Evolutionary conservation across 2,113 vertebrate genomes (phyloP).

Genomic region (Paradoxurus hermaphroditus): DNA sequence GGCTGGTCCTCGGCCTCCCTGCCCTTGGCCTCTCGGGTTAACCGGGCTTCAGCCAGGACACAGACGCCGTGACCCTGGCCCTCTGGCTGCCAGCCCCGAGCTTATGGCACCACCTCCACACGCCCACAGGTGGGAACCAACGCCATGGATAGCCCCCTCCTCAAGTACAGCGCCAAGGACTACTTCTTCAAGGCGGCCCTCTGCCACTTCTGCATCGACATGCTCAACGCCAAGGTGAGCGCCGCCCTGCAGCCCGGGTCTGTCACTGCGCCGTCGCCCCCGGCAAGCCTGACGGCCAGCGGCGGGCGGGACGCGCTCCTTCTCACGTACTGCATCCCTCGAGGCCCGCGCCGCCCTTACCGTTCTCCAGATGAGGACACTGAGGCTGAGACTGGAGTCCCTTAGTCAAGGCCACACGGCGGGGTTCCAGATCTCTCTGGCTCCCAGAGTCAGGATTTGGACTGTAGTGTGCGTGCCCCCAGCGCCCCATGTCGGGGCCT

Average conservation of each 20-base stretch:
- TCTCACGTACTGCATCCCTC: background rate
- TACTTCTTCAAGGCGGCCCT: slow-evolving; percentile 96
- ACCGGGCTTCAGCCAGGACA: background rate
- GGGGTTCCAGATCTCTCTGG: background rate
- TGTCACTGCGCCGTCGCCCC: background rate
- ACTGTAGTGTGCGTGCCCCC: rapidly evolving
- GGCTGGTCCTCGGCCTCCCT: background rate
- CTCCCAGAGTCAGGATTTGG: no score
- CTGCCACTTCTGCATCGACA: slow-evolving; percentile 96
- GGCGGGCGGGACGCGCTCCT: no score
- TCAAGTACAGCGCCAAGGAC: slow-evolving; percentile 96
- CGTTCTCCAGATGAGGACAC: background rate
- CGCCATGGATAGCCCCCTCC: slow-evolving; percentile 93
- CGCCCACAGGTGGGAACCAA: slow-evolving; percentile 85
- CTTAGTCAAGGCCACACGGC: background rate
- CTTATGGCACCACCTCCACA: rapidly evolving
- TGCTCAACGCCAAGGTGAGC: slow-evolving; percentile 93
- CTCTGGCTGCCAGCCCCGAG: background rate
- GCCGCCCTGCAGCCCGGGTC: rapidly evolving
- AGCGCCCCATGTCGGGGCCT: background rate
- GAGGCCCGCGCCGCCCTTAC: background rate
- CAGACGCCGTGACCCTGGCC: no score
- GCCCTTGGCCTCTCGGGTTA: background rate
- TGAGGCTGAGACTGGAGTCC: background rate
- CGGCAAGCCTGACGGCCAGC: rapidly evolving